phyloP scores from a whole-genome alignment of 2,888 invertebrate species.

The Volucella inanis region DNA sequence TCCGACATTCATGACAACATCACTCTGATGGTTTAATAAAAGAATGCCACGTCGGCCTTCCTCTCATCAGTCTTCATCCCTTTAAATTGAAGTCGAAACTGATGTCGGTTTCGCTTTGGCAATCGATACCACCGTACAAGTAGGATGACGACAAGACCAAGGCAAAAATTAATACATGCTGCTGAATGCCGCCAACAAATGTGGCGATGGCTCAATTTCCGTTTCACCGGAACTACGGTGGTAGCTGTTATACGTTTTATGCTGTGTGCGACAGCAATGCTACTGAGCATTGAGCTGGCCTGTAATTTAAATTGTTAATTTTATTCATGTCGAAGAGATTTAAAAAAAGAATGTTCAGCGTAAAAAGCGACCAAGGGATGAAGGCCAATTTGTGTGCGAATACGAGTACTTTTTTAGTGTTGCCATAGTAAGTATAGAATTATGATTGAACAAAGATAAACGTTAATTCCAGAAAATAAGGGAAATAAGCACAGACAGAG shows the following conservation, averaged over 20 bases:
- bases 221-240: slow-evolving; percentile 63
- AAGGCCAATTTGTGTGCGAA: slow-evolving; percentile 1
- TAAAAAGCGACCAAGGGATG: slow-evolving; percentile 1
- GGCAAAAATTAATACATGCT: slow-evolving; percentile 6
- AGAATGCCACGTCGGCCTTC: neutral
- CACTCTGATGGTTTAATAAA: slow-evolving; percentile 33
- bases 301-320: slow-evolving; percentile 74
- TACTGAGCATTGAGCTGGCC: slow-evolving; percentile 48
- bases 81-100: slow-evolving; percentile 37
- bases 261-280: slow-evolving; percentile 62
- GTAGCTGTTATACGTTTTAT: slow-evolving; percentile 60
- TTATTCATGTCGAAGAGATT: slow-evolving; percentile 56
- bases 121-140: slow-evolving; percentile 11
- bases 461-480: no score
- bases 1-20: slow-evolving; percentile 54
- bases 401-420: neutral
- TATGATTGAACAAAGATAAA: no score
- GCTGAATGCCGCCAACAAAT: slow-evolving; percentile 59
- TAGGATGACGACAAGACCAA: slow-evolving; percentile 13
- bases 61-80: neutral
- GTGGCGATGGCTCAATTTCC: slow-evolving; percentile 73
- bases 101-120: slow-evolving; percentile 30
- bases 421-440: no score
- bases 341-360: slow-evolving; percentile 11
- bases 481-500: no score